These are phyloP conservation scores for Tenualosa thibaudeaui DNA, from an alignment of 2,797 vertebrate genomes.

Conservation along the genomic window DNA sequence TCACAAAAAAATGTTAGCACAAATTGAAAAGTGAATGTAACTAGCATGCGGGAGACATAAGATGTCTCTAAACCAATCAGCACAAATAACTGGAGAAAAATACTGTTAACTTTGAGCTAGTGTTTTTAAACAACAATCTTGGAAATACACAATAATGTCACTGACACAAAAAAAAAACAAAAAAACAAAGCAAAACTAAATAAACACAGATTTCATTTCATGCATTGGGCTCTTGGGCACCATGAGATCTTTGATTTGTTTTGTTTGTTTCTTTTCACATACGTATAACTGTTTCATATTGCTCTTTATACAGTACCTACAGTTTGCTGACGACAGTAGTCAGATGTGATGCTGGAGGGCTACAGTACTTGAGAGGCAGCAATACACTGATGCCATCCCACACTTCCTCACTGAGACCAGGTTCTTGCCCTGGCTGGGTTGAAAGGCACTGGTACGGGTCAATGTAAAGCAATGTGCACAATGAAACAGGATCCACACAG, in stretches of 20 bases:
- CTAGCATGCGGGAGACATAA: neutral
- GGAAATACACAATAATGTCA: neutral
- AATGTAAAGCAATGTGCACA: neutral
- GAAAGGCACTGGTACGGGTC: neutral
- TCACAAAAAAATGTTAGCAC: neutral
- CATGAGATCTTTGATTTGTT: slow-evolving; percentile 8
- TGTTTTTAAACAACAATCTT: neutral
- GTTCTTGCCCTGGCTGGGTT: neutral
- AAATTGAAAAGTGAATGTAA: neutral
- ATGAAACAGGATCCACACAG: neutral
- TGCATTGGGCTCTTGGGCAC: neutral
- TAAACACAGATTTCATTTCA: neutral
- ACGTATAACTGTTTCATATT: neutral
- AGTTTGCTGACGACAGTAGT: neutral
- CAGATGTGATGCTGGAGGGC: neutral
- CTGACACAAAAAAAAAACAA: slow-evolving; percentile 1
- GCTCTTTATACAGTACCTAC: slow-evolving; percentile 24
- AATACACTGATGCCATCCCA: neutral
- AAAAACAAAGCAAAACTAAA: neutral
- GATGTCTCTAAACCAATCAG: neutral
- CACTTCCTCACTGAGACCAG: neutral
- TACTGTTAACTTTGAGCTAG: slow-evolving; percentile 9
- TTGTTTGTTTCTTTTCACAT: neutral
- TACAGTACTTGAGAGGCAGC: neutral
- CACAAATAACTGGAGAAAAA: neutral